phyloP scores from a whole-genome alignment of 2,113 vertebrate genomes.

The Nibea albiflora region DNA sequence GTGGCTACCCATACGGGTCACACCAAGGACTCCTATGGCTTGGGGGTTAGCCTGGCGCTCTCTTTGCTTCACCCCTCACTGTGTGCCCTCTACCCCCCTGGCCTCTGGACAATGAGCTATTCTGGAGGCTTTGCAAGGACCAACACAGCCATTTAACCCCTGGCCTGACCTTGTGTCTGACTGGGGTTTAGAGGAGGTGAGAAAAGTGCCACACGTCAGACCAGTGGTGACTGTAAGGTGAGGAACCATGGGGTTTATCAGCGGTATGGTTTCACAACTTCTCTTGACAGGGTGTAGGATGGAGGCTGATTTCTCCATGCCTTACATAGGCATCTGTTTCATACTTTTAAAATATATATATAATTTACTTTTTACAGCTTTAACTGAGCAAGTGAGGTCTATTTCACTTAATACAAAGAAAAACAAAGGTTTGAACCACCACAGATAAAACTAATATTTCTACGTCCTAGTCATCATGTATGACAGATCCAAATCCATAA shows the following conservation, averaged over 20 bases:
- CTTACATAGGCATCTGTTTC: not conserved
- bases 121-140: conserved; percentile 68
- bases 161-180: conserved; percentile 74
- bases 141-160: conserved; percentile 77
- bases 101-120: conserved; percentile 76
- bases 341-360: not conserved
- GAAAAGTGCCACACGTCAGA: conserved; percentile 60
- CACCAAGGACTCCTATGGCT: conserved; percentile 72
- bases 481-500: not conserved
- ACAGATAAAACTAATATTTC: not conserved
- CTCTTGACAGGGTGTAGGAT: conserved; percentile 9
- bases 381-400: not conserved
- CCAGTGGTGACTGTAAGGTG: conserved; percentile 44
- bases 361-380: not conserved
- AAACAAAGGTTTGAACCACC: not conserved
- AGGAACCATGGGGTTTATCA: conserved; percentile 29
- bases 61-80: conserved; percentile 61
- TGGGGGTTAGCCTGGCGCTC: conserved; percentile 46
- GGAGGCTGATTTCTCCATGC: not conserved
- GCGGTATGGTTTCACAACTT: conserved; percentile 47
- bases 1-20: conserved; percentile 58
- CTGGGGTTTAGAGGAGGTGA: conserved; percentile 59
- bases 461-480: not conserved
- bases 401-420: not conserved
- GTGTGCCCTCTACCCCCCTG: conserved; percentile 64